These are phyloP conservation scores for Drosophila sp. DNA, from an alignment of 1,140 invertebrate genomes.

Conservation along the genomic window DNA sequence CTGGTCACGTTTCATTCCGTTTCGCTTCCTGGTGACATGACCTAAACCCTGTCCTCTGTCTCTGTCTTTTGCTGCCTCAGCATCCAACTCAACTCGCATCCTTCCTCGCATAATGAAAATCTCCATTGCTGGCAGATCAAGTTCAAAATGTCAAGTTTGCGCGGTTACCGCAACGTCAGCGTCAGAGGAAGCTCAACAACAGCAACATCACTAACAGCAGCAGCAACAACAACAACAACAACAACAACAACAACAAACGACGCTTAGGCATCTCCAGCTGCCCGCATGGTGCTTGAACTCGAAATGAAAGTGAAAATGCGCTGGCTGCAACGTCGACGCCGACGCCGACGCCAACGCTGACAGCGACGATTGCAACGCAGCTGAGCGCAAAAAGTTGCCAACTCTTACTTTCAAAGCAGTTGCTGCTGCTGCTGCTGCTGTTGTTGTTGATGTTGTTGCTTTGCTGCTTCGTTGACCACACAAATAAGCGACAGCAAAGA, in stretches of 20 bases:
- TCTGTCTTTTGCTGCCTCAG: no score
- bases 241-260: conserved; percentile 29
- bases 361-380: conserved; percentile 57
- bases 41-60: conserved; percentile 24
- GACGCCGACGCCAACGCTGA: conserved; percentile 4
- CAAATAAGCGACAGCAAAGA: conserved; percentile 29
- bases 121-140: conserved; percentile 58
- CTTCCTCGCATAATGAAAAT: not conserved
- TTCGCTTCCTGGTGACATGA: conserved; percentile 43
- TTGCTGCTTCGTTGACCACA: conserved; percentile 51
- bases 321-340: conserved; percentile 20
- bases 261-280: conserved; percentile 46
- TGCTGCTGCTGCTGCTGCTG: conserved; percentile 39
- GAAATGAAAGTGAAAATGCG: conserved; percentile 80
- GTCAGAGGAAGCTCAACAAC: conserved; percentile 40
- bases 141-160: conserved; percentile 82
- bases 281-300: conserved; percentile 75
- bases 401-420: conserved; percentile 72
- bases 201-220: conserved; percentile 12
- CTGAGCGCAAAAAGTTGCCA: conserved; percentile 59
- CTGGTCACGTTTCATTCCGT: conserved; percentile 54
- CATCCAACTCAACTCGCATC: not conserved
- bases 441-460: conserved; percentile 39
- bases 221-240: conserved; percentile 26
- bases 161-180: conserved; percentile 38